Percentiles rank a stretch among this genome's conserved stretches.
Evolutionary conservation across 2,888 invertebrate species (phyloP).

Genomic region (Nomada fabriciana): DNA sequence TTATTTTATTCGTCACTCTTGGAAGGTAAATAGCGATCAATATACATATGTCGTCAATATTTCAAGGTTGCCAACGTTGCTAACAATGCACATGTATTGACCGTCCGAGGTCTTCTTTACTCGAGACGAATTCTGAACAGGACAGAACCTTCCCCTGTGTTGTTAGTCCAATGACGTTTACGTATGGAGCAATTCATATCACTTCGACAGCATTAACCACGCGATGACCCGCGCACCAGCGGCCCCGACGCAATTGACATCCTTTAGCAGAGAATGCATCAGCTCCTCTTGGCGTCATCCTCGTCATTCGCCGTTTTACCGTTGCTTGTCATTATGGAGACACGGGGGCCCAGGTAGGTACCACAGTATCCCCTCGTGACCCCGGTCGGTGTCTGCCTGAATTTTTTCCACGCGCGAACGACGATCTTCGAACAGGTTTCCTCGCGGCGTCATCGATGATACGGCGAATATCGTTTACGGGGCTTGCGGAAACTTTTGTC

Average conservation of each 20-base stretch:
- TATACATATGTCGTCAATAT: no score
- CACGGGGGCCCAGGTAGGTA: constrained; percentile 36
- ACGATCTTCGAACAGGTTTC: constrained; percentile 1
- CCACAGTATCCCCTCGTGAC: constrained; percentile 49
- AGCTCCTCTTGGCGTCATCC: constrained; percentile 67
- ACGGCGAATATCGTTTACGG: not conserved
- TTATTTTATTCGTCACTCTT: no score
- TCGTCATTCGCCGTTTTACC: constrained; percentile 64
- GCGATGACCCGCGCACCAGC: constrained; percentile 32
- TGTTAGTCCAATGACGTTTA: constrained; percentile 58
- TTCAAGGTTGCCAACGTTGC: no score
- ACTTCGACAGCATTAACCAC: constrained; percentile 53
- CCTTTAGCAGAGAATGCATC: constrained; percentile 74
- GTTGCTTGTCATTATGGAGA: constrained; percentile 72
- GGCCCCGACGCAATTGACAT: constrained; percentile 75
- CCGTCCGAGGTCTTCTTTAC: not conserved
- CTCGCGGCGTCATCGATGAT: not conserved
- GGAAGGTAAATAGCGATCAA: no score
- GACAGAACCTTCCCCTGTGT: constrained; percentile 22
- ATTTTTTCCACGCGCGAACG: constrained; percentile 9
- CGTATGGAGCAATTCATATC: constrained; percentile 58
- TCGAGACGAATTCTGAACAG: not conserved
- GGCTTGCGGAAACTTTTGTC: not conserved
- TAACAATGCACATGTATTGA: no score
- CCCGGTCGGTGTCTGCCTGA: constrained; percentile 36